Conservation (phyloP, 2,113 vertebrate species). For the Castor canadensis region DNA sequence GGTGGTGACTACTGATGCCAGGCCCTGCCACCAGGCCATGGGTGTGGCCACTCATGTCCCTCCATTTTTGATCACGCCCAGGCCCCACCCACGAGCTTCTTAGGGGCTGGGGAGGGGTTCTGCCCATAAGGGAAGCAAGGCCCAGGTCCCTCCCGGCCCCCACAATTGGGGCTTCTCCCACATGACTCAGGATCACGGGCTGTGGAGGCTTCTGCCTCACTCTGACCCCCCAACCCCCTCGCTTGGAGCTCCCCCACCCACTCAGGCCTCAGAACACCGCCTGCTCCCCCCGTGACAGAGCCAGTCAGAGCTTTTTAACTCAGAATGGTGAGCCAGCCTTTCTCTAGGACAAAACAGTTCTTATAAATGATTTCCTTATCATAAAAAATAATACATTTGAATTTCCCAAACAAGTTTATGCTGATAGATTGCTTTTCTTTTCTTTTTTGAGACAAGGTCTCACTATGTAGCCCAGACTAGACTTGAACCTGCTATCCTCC, state of each 20-base stretch:
- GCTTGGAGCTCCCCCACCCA: not conserved
- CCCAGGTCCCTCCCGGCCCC: not conserved
- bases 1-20: fast-evolving
- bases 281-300: too few species aligned
- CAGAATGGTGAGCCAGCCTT: not conserved
- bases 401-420: not conserved
- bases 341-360: not conserved
- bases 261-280: not conserved
- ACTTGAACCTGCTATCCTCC: not conserved
- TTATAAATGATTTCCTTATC: not conserved
- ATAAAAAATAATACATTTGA: conserved; percentile 25
- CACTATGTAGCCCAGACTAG: too few species aligned
- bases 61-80: not conserved
- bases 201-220: not conserved
- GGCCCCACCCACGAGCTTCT: not conserved
- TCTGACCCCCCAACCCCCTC: not conserved
- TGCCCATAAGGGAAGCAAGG: not conserved
- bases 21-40: not conserved
- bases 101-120: fast-evolving
- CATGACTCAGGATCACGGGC: fast-evolving
- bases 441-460: not conserved
- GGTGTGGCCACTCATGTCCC: not conserved
- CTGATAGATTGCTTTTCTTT: too few species aligned
- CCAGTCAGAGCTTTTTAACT: not conserved
- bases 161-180: not conserved